A percentile compares a stretch with the other conserved stretches of the same genome.
These are phyloP conservation scores for Eueides isabella DNA, from an alignment of 1,140 invertebrate genomes.

Conservation along the genomic window DNA sequence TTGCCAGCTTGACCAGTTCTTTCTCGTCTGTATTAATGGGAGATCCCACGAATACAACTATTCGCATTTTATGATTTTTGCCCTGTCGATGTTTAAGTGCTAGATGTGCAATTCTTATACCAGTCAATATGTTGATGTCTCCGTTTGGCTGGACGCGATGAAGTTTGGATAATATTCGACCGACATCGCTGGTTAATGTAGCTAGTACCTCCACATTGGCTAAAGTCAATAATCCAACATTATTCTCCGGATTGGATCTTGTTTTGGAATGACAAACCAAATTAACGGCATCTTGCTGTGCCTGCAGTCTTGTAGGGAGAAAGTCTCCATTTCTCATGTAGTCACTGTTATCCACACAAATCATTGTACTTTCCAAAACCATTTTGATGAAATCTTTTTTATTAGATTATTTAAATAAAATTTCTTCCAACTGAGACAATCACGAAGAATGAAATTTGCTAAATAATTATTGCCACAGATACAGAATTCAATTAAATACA, in stretches of 20 bases:
- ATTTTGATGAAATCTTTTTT: slow-evolving; percentile 81
- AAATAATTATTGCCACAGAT: slow-evolving; percentile 72
- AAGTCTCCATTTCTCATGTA: slow-evolving; percentile 99
- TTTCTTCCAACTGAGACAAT: slow-evolving; percentile 21
- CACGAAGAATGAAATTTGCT: slow-evolving; percentile 62
- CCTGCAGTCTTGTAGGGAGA: slow-evolving; percentile 97
- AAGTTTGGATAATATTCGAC: slow-evolving; percentile 96
- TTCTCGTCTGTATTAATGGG: slow-evolving; percentile 96
- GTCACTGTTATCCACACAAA: slow-evolving; percentile 99
- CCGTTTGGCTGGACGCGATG: slow-evolving; percentile 97
- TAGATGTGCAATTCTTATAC: slow-evolving; percentile 97
- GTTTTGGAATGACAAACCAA: slow-evolving; percentile 98
- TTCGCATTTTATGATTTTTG: slow-evolving; percentile 99
- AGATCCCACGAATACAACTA: slow-evolving; percentile 98
- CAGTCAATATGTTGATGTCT: slow-evolving; percentile 94
- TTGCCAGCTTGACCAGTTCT: slow-evolving; percentile 97
- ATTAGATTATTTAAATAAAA: slow-evolving; percentile 19
- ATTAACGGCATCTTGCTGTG: slow-evolving; percentile 99
- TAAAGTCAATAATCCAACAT: slow-evolving; percentile 97
- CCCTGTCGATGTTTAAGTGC: slow-evolving; percentile 99
- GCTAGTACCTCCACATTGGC: slow-evolving; percentile 97
- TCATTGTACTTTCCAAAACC: slow-evolving; percentile 99
- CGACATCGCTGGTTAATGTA: slow-evolving; percentile 98
- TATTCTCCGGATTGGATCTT: slow-evolving; percentile 98
- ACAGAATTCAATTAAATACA: slow-evolving; percentile 16